Evolutionary conservation across 2,113 vertebrate species (phyloP).

Genomic region (Rhabdomys dilectus): DNA sequence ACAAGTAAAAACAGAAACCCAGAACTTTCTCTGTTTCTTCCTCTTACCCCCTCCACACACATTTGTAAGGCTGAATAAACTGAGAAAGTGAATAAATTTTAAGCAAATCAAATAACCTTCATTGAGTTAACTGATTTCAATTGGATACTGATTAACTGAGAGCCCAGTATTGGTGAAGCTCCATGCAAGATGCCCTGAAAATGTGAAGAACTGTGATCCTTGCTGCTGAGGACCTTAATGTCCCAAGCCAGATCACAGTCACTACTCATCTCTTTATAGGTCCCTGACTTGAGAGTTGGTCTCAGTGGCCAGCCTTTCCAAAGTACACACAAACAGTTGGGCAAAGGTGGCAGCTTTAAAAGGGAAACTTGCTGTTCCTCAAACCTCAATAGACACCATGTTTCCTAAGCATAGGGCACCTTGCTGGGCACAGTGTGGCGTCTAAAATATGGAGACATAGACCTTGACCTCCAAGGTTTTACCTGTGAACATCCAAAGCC

Average conservation of each 20-base stretch:
- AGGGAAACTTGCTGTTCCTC: slow-evolving; percentile 57
- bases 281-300: neutral
- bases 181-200: slow-evolving; percentile 5
- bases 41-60: neutral
- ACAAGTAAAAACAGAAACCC: slow-evolving; percentile 41
- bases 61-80: slow-evolving; percentile 32
- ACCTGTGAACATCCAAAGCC: slow-evolving; percentile 62
- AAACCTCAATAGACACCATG: slow-evolving; percentile 32
- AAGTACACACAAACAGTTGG: slow-evolving; percentile 49
- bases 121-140: neutral
- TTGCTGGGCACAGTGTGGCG: neutral
- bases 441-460: slow-evolving; percentile 31
- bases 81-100: neutral
- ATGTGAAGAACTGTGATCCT: neutral
- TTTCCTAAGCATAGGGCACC: slow-evolving; percentile 31
- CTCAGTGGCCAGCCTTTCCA: slow-evolving; percentile 40
- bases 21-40: neutral
- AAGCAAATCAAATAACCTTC: slow-evolving; percentile 49
- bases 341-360: slow-evolving; percentile 39
- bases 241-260: neutral
- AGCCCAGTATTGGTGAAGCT: neutral
- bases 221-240: slow-evolving; percentile 6
- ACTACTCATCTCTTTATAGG: neutral
- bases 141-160: neutral
- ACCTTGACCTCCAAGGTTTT: slow-evolving; percentile 61